Conservation (phyloP, 92 coral and sea anemone species). For the Epizoanthus rinbou region DNA sequence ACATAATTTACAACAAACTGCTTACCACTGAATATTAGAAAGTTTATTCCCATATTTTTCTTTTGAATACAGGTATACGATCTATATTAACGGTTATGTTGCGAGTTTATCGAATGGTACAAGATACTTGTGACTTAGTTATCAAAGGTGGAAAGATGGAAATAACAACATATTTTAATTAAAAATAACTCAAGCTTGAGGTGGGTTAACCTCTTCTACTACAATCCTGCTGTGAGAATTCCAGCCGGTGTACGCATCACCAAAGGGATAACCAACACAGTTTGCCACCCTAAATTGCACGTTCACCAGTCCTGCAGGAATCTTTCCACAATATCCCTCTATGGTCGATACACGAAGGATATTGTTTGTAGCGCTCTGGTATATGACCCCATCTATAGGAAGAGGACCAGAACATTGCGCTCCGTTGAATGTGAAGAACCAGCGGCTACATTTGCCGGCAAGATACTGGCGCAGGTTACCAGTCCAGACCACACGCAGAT, state of each 20-base stretch:
- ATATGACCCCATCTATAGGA: conserved; percentile 24
- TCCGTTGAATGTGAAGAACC: conserved; percentile 35
- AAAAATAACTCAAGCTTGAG: background rate
- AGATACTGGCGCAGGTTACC: conserved; percentile 14
- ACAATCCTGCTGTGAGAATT: conserved; percentile 14
- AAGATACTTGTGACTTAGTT: too few species aligned
- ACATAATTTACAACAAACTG: too few species aligned
- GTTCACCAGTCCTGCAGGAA: conserved; percentile 20
- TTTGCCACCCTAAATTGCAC: conserved; percentile 6
- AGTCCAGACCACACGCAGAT: conserved; percentile 29
- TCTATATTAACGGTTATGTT: too few species aligned
- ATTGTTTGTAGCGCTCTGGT: background rate
- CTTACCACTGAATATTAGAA: too few species aligned
- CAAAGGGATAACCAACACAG: background rate
- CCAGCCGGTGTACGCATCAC: conserved; percentile 12
- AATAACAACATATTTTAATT: background rate
- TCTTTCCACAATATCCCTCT: conserved; percentile 10
- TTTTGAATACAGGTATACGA: too few species aligned
- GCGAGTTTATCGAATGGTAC: too few species aligned
- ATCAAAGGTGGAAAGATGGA: too few species aligned
- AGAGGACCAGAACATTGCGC: background rate
- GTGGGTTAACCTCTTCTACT: conserved; percentile 16
- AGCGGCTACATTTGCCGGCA: conserved; percentile 6
- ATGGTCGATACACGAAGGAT: background rate
- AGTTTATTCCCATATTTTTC: too few species aligned